Evolutionary conservation across 64 coral and sea anemone genomes (phyloP).

Genomic region (Acropora yongei): DNA sequence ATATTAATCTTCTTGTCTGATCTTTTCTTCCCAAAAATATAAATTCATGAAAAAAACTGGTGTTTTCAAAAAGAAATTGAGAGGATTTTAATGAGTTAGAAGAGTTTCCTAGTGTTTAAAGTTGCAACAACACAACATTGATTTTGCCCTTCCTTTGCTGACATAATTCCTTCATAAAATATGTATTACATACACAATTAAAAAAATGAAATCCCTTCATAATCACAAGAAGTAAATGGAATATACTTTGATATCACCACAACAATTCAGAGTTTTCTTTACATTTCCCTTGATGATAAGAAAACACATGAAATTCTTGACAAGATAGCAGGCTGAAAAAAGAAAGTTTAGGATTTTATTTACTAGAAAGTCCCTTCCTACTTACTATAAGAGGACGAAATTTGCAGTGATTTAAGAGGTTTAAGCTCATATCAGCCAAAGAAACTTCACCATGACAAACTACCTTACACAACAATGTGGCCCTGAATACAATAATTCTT

Average conservation of each 20-base stretch:
- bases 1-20: no score
- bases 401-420: neutral
- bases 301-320: neutral
- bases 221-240: neutral
- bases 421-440: neutral
- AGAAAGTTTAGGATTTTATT: neutral
- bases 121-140: neutral
- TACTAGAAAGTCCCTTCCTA: no score
- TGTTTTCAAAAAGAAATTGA: neutral
- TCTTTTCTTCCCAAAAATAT: no score
- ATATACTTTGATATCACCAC: neutral
- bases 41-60: neutral
- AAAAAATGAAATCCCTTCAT: neutral
- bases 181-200: constrained; percentile 5
- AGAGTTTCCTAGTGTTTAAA: neutral
- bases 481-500: neutral
- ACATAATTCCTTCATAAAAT: neutral
- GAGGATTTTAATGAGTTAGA: neutral
- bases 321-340: neutral
- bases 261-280: neutral
- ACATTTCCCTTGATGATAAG: neutral
- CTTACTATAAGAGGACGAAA: neutral
- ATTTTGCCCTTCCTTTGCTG: neutral
- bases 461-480: neutral
- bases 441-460: neutral